Percentiles rank a stretch among this genome's conserved stretches.
Evolutionary conservation across 2,888 invertebrate species (phyloP).

Genomic region (Asteroscopus sphinx): DNA sequence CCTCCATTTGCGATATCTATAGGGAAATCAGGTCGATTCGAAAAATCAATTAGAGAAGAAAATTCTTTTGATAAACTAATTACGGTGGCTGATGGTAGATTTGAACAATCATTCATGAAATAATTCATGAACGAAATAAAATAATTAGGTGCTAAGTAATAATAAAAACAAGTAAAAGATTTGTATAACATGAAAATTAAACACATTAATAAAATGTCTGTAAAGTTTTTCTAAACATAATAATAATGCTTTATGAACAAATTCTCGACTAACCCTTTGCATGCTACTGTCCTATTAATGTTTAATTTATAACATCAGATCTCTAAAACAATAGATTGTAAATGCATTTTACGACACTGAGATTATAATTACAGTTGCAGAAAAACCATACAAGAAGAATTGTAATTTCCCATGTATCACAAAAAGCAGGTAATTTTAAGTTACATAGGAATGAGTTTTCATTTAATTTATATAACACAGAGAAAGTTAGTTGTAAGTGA

Average conservation of each 20-base stretch:
- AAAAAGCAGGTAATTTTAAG: constrained; percentile 35
- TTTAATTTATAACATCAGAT: constrained; percentile 25
- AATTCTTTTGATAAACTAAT: constrained; percentile 35
- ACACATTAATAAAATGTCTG: neutral
- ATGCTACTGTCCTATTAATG: constrained; percentile 28
- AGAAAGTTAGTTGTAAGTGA: constrained; percentile 50
- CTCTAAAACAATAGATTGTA: constrained; percentile 30
- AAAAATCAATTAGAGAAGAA: constrained; percentile 45
- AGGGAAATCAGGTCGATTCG: constrained; percentile 44
- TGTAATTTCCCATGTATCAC: constrained; percentile 24
- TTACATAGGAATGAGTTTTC: constrained; percentile 37
- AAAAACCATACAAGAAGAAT: constrained; percentile 26
- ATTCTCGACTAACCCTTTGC: constrained; percentile 16
- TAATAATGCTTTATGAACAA: neutral
- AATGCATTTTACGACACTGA: constrained; percentile 21
- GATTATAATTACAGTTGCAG: neutral
- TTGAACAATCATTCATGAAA: constrained; percentile 2
- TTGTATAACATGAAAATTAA: neutral
- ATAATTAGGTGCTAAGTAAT: too few species aligned
- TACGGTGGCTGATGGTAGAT: constrained; percentile 39
- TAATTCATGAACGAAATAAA: too few species aligned
- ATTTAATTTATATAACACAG: constrained; percentile 43
- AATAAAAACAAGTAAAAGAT: too few species aligned
- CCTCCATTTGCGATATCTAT: constrained; percentile 49
- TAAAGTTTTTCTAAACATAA: too few species aligned